phyloP scores from a whole-genome alignment of 1,140 invertebrate species.

The Hylaeus anthracinus region DNA sequence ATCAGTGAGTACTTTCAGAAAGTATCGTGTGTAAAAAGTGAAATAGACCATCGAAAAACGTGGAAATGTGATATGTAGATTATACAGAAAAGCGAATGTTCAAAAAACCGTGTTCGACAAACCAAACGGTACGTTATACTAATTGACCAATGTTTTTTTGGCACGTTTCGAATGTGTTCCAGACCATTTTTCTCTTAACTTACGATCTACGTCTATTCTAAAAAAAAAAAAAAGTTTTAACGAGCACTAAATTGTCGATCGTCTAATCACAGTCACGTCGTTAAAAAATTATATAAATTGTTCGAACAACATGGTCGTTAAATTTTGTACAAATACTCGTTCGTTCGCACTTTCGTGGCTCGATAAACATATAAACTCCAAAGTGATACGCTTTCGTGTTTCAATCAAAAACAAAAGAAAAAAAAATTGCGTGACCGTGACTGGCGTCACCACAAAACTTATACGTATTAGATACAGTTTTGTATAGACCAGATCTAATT shows the following conservation, averaged over 20 bases:
- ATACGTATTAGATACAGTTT: slow-evolving; percentile 14
- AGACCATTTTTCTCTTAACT: slow-evolving; percentile 75
- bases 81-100: slow-evolving; percentile 11
- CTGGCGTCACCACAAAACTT: slow-evolving; percentile 8
- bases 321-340: not conserved
- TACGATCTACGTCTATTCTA: slow-evolving; percentile 52
- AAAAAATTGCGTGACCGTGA: slow-evolving; percentile 29
- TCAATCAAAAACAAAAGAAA: not conserved
- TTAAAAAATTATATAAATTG: slow-evolving; percentile 2
- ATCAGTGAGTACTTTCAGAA: not conserved
- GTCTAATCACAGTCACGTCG: slow-evolving; percentile 29
- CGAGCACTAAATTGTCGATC: slow-evolving; percentile 13
- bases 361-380: too few relatives aligned
- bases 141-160: slow-evolving; percentile 65
- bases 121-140: slow-evolving; percentile 33
- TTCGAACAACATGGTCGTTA: not conserved
- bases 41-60: slow-evolving; percentile 19
- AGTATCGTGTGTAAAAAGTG: slow-evolving; percentile 16
- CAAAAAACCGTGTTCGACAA: slow-evolving; percentile 18
- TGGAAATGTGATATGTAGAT: slow-evolving; percentile 40
- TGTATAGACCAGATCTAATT: slow-evolving; percentile 34
- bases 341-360: not conserved
- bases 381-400: too few relatives aligned
- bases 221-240: slow-evolving; percentile 11
- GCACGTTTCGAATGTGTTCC: slow-evolving; percentile 73